Evolutionary conservation across 2,113 vertebrate genomes (phyloP).

Genomic region (Dasyurus viverrinus): DNA sequence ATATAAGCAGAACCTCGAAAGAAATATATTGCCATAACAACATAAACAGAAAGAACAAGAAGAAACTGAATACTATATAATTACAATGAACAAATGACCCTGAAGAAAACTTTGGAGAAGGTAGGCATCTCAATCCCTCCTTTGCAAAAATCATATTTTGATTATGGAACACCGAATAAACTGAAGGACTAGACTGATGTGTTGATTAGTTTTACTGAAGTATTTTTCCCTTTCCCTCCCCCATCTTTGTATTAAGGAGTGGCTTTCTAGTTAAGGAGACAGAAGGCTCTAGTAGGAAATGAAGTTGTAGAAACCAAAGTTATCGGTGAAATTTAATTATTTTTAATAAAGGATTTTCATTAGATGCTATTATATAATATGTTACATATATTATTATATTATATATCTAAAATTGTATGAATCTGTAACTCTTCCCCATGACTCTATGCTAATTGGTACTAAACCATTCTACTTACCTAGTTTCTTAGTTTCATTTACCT

Average conservation of each 20-base stretch:
- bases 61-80: neutral
- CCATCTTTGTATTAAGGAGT: neutral
- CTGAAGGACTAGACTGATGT: neutral
- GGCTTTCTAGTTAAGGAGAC: neutral
- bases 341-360: neutral
- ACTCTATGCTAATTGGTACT: neutral
- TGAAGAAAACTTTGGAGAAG: neutral
- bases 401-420: neutral
- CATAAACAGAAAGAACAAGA: neutral
- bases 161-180: neutral
- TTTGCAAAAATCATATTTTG: neutral
- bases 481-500: neutral
- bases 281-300: neutral
- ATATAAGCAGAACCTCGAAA: neutral
- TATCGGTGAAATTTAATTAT: neutral
- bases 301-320: neutral
- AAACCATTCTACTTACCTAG: neutral
- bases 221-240: accelerated
- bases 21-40: neutral
- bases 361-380: neutral
- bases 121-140: neutral
- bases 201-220: neutral
- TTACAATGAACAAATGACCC: neutral
- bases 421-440: neutral
- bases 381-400: no score